Evolutionary conservation across 2,797 vertebrate species (phyloP).

Genomic region (Protonibea diacanthus): DNA sequence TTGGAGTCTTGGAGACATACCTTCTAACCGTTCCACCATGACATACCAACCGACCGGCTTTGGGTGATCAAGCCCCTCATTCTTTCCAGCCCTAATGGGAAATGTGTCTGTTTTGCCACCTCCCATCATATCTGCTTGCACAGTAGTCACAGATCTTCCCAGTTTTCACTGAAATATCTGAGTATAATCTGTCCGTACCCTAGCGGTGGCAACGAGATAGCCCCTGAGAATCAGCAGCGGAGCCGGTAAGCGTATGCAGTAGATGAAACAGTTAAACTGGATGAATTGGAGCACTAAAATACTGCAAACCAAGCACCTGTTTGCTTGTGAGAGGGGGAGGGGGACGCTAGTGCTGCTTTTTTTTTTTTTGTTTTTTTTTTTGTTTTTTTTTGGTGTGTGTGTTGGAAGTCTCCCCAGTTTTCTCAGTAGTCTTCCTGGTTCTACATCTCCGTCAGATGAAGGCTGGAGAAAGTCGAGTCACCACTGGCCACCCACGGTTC

Average conservation of each 20-base stretch:
- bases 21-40: neutral
- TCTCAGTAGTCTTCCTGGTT: slow-evolving; percentile 73
- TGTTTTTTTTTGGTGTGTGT: neutral
- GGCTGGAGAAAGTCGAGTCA: slow-evolving; percentile 54
- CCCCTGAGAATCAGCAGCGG: slow-evolving; percentile 74
- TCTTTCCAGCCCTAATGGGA: slow-evolving; percentile 10
- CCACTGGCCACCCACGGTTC: slow-evolving; percentile 44
- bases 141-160: slow-evolving; percentile 1
- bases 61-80: neutral
- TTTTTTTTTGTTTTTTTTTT: slow-evolving; percentile 53
- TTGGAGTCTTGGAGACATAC: slow-evolving; percentile 7
- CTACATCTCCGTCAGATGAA: slow-evolving; percentile 54
- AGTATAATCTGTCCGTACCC: neutral
- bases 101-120: slow-evolving; percentile 1
- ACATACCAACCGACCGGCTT: neutral
- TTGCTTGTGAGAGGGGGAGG: slow-evolving; percentile 34
- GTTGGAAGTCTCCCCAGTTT: slow-evolving; percentile 55
- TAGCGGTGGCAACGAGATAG: slow-evolving; percentile 54
- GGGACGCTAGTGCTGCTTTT: slow-evolving; percentile 67
- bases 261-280: slow-evolving; percentile 67
- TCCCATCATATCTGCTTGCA: slow-evolving; percentile 7
- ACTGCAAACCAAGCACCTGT: slow-evolving; percentile 59
- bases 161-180: slow-evolving; percentile 9
- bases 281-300: slow-evolving; percentile 63
- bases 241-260: slow-evolving; percentile 68